Base-by-base conservation (phyloP, 1,140 invertebrate species). In the Maconellicoccus hirsutus region DNA sequence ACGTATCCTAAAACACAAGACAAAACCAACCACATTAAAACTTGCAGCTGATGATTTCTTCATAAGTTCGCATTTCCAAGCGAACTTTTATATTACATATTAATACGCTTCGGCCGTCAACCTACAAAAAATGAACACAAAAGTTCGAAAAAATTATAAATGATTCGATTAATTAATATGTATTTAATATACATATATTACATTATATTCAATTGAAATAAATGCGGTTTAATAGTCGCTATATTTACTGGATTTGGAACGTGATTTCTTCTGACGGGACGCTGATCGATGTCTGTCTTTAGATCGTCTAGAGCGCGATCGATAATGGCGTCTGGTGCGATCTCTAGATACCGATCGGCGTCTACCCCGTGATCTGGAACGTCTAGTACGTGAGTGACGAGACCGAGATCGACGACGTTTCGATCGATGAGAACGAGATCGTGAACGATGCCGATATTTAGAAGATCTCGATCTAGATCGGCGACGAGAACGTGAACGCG, bases 381-480 rank as follows among this genome's bases (percentile, higher is more conserved):
- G 80, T 6, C 82, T 75, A 8, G 77, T 78, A n/a, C 77, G 71
- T 26, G 77, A 76, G 1, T 81, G 78, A 25, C 71, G 71, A 16
- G 75, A 76, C 29, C 76, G 71, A 39, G 77, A 78, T 25, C 75
- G 75, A 6, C 75, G 76, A 26, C 77, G 79, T 66, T 80, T 80
- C 0, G 83, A 76, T 0, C 82, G 84, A 70, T 82, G 77, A 0
- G 83, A 84, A 6, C 82, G 76, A 69, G 80, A 79, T 39, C 80
- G 78, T 16, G 75, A 76, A 23, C 78, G 71, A 16, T 82, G 82
- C 29, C 84, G 78, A 19, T 66, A 66, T 26, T 66, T 66, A 12
- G 87, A 89, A 10, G 87, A 89, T 38, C 86, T 81, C 0, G 87
- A 89, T 69, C 88, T 80, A 1, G 84, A 84, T 70, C 85, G 82